Evolutionary conservation across 1,140 invertebrate species (phyloP).

Genomic region (Scylla paramamosain): DNA sequence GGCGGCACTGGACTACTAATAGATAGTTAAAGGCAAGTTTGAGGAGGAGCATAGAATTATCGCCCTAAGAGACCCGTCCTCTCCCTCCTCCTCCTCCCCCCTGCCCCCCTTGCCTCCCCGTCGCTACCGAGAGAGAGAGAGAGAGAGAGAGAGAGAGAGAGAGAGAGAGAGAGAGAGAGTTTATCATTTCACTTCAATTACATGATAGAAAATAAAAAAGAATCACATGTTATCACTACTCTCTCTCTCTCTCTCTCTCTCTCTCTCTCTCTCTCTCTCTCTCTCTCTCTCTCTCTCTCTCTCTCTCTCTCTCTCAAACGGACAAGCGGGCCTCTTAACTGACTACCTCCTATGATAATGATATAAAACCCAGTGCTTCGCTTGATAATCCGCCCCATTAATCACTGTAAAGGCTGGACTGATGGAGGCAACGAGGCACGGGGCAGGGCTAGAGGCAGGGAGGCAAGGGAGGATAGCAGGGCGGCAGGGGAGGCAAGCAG

Average conservation of each 20-base stretch:
- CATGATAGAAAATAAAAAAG: not conserved
- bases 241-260: no score
- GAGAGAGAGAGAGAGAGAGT: slow-evolving; percentile 56
- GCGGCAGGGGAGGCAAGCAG: not conserved
- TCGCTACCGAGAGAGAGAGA: slow-evolving; percentile 42
- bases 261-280: no score
- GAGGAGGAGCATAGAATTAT: slow-evolving; percentile 18
- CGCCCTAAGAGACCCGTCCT: slow-evolving; percentile 22
- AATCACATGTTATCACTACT: not conserved
- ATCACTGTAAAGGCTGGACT: not conserved
- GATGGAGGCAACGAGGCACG: not conserved
- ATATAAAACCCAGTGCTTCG: not conserved
- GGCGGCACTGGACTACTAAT: not conserved
- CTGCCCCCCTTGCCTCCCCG: no score
- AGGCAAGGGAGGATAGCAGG: not conserved
- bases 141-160: slow-evolving; percentile 53
- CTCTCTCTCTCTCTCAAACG: not conserved
- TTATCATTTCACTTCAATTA: not conserved
- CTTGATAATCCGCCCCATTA: not conserved
- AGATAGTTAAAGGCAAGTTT: slow-evolving; percentile 39
- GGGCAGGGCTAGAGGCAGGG: not conserved
- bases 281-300: no score
- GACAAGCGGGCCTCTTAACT: not conserved
- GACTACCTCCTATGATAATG: not conserved
- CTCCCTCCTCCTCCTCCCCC: not conserved